Percentiles rank a stretch among this genome's conserved stretches.
Evolutionary conservation across 2,888 invertebrate genomes (phyloP).

Genomic region (Taphrorychus bicolor): DNA sequence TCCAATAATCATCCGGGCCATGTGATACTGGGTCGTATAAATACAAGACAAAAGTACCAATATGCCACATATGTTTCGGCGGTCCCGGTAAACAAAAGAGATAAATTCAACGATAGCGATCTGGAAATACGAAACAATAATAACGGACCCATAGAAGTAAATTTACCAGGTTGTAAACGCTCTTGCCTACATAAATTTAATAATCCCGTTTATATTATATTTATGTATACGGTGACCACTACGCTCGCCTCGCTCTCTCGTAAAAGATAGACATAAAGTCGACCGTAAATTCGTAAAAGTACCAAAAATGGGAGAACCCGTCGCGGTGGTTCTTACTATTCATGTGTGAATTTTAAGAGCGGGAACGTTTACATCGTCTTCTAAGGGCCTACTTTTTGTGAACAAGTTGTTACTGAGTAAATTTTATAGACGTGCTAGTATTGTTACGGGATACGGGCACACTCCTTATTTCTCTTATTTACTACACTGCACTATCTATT

Average conservation of each 20-base stretch:
- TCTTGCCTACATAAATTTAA: not conserved
- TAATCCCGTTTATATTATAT: not conserved
- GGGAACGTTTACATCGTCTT: not conserved
- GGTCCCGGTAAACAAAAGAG: not conserved
- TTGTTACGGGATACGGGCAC: too few species aligned
- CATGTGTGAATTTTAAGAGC: not conserved
- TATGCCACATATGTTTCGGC: not conserved
- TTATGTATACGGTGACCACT: not conserved
- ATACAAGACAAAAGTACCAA: not conserved
- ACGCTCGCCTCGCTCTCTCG: not conserved
- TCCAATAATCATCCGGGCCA: not conserved
- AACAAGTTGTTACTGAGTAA: not conserved
- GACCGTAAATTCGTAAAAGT: not conserved
- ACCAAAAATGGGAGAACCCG: not conserved
- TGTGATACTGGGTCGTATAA: not conserved
- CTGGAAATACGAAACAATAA: not conserved
- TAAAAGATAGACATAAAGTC: not conserved
- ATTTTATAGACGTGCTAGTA: too few species aligned
- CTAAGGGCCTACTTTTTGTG: not conserved
- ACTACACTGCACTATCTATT: too few species aligned
- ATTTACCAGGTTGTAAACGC: not conserved
- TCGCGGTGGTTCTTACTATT: not conserved
- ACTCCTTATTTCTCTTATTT: too few species aligned
- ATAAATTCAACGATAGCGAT: not conserved
- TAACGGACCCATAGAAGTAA: not conserved